Conservation (phyloP, 2,888 invertebrate species). For the Spisula solida region DNA sequence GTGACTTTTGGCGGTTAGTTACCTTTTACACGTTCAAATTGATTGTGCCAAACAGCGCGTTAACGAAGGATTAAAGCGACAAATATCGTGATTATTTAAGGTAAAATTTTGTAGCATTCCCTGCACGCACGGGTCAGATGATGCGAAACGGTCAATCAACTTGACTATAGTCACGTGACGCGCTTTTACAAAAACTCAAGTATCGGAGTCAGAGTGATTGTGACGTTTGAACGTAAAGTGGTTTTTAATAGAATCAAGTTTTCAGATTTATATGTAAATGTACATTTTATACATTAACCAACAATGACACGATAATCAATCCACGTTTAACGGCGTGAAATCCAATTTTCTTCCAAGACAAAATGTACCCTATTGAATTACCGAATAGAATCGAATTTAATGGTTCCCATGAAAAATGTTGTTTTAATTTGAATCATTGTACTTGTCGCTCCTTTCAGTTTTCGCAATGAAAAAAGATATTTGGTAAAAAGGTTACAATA, state of each 20-base stretch:
- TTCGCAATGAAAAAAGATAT: neutral
- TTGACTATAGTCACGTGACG: neutral
- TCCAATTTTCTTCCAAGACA: neutral
- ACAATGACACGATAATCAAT: conserved; percentile 14
- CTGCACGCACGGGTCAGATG: no score
- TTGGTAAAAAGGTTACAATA: neutral
- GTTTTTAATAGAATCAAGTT: conserved; percentile 8
- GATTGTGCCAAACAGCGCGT: no score
- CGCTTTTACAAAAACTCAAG: neutral
- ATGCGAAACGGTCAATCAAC: no score
- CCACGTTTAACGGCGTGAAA: conserved; percentile 15
- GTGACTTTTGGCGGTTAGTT: no score
- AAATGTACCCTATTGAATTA: conserved; percentile 7
- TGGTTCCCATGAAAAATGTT: conserved; percentile 18
- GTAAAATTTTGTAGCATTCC: no score
- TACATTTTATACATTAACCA: neutral
- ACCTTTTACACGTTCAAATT: no score
- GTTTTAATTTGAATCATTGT: neutral
- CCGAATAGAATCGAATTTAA: conserved; percentile 13
- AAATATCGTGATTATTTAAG: no score
- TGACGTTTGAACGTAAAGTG: neutral
- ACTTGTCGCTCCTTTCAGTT: neutral
- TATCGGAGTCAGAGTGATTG: neutral
- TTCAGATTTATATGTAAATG: conserved; percentile 8
- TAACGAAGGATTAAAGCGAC: no score